phyloP scores from a whole-genome alignment of 1,140 invertebrate species.

The Drosophila ironensis region DNA sequence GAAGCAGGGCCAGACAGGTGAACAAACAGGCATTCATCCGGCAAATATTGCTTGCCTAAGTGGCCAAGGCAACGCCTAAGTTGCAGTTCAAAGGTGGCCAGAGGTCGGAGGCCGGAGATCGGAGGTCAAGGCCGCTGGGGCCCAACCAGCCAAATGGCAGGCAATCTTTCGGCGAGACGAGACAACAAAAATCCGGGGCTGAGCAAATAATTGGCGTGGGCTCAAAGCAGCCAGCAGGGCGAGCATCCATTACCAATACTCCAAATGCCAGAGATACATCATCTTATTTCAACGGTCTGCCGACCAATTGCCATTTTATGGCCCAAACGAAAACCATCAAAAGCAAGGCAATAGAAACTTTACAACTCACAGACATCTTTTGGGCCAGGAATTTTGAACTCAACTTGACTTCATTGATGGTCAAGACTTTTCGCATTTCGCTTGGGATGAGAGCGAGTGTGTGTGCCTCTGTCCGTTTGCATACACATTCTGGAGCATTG shows the following conservation, averaged over 20 bases:
- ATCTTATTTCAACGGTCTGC: slow-evolving; percentile 28
- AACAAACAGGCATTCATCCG: slow-evolving; percentile 5
- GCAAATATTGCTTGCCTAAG: not conserved
- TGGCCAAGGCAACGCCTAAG: slow-evolving; percentile 33
- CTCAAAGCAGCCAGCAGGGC: slow-evolving; percentile 16
- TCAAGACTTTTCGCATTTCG: slow-evolving; percentile 12
- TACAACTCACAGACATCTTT: slow-evolving; percentile 47
- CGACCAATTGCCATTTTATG: slow-evolving; percentile 37
- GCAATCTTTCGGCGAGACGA: slow-evolving; percentile 6
- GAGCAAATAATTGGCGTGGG: slow-evolving; percentile 41
- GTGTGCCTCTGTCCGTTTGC: slow-evolving; percentile 27
- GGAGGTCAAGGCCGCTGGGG: slow-evolving; percentile 47
- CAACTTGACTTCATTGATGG: slow-evolving; percentile 49
- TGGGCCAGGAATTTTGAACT: slow-evolving; percentile 58
- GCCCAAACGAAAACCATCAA: slow-evolving; percentile 28
- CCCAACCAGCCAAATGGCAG: slow-evolving; percentile 8
- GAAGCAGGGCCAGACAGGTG: slow-evolving; percentile 22
- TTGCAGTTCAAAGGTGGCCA: slow-evolving; percentile 59
- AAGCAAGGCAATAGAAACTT: slow-evolving; percentile 46
- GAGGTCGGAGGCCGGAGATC: slow-evolving; percentile 15
- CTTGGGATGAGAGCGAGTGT: no score
- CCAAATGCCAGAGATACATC: slow-evolving; percentile 28
- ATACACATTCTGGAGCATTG: slow-evolving; percentile 28
- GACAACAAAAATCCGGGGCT: slow-evolving; percentile 23
- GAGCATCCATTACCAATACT: slow-evolving; percentile 8